Percentiles rank a stretch among this genome's conserved stretches.
Evolutionary conservation across 2,888 invertebrate species (phyloP).

Genomic region (Netelia virgata): DNA sequence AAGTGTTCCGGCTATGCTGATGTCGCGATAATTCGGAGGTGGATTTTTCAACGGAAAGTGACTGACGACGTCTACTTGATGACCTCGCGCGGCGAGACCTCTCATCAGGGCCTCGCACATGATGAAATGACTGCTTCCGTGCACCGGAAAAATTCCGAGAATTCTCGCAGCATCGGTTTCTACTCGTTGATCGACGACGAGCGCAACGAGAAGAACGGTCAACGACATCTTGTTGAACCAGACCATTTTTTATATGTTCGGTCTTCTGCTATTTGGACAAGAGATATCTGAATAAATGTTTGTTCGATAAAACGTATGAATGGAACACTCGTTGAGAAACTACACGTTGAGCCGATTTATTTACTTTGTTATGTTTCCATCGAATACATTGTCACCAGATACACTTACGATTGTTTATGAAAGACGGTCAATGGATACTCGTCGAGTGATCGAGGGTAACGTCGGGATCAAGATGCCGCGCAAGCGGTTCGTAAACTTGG

Average conservation of each 20-base stretch:
- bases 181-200: slow-evolving; percentile 35
- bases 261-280: neutral
- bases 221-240: slow-evolving; percentile 19
- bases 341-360: no score
- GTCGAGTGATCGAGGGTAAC: neutral
- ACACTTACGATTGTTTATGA: neutral
- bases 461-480: neutral
- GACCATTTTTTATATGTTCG: slow-evolving; percentile 17
- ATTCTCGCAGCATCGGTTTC: slow-evolving; percentile 83
- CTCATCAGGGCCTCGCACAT: slow-evolving; percentile 84
- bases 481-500: neutral
- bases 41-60: slow-evolving; percentile 78
- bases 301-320: neutral
- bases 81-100: slow-evolving; percentile 85
- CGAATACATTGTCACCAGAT: neutral
- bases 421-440: no score
- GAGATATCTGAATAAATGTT: neutral
- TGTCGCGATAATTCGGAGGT: slow-evolving; percentile 77
- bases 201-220: neutral
- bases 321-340: no score
- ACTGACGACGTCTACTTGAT: slow-evolving; percentile 84
- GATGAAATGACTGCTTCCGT: slow-evolving; percentile 86
- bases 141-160: slow-evolving; percentile 85
- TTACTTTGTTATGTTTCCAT: neutral
- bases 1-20: slow-evolving; percentile 72